These are phyloP conservation scores for Camptogramma bilineatum DNA, from an alignment of 2,888 invertebrate genomes.

Conservation along the genomic window DNA sequence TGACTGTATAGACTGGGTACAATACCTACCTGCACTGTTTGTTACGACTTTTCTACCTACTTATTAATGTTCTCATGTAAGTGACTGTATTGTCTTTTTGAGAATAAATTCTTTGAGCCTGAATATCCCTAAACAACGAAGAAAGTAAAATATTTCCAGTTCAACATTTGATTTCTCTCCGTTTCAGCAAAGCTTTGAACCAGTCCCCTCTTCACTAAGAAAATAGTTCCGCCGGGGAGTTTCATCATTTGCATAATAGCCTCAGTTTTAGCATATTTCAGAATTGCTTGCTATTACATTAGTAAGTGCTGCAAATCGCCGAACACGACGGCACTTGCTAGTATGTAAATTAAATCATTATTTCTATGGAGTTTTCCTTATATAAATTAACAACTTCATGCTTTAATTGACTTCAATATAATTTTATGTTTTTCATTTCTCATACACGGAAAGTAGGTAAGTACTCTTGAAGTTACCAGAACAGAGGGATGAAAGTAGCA, in stretches of 20 bases:
- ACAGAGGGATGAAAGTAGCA: too few relatives aligned
- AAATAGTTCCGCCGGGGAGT: slow-evolving; percentile 30
- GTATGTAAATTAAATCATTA: background rate
- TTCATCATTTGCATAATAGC: slow-evolving; percentile 50
- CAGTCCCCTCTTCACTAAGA: slow-evolving; percentile 1
- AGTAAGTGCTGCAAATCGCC: slow-evolving; percentile 16
- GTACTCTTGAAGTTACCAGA: too few relatives aligned
- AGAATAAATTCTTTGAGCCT: too few relatives aligned
- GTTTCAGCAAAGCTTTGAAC: background rate
- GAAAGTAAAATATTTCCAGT: background rate
- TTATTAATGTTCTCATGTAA: too few relatives aligned
- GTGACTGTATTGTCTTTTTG: too few relatives aligned
- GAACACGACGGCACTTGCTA: background rate
- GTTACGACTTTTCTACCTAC: too few relatives aligned
- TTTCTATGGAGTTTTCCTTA: background rate
- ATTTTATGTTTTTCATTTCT: too few relatives aligned
- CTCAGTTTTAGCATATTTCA: slow-evolving; percentile 17
- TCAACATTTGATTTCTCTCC: background rate
- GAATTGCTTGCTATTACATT: slow-evolving; percentile 6
- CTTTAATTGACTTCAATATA: too few relatives aligned
- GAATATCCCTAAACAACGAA: background rate
- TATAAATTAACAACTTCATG: too few relatives aligned
- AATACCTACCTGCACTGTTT: too few relatives aligned
- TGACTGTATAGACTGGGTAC: too few relatives aligned
- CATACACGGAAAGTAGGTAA: too few relatives aligned